Percentiles rank a stretch among this genome's conserved stretches.
Conservation (phyloP, 1,140 invertebrate genomes). For the Dreissena polymorpha region DNA sequence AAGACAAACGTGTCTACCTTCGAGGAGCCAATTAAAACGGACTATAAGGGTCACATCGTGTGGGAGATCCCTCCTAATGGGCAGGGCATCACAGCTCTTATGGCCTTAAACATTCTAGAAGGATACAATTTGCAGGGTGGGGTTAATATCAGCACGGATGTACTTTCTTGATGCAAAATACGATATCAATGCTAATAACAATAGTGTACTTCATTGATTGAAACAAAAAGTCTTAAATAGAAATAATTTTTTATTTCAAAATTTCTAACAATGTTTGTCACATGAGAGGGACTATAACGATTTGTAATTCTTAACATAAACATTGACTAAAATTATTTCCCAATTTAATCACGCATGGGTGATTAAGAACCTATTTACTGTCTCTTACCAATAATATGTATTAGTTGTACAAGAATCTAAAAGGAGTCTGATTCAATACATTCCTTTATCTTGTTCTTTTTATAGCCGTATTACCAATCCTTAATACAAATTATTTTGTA, state of each 20-base stretch:
- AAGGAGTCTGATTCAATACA: no score
- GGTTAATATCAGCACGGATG: not conserved
- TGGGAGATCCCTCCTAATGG: conserved; percentile 79
- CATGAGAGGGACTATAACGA: no score
- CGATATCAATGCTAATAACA: not conserved
- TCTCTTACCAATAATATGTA: no score
- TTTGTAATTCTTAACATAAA: no score
- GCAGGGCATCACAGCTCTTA: conserved; percentile 77
- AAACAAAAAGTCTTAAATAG: not conserved
- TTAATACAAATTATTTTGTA: no score
- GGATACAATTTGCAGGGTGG: conserved; percentile 73
- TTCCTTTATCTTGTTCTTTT: no score
- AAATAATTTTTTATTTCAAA: not conserved
- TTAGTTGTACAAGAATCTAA: no score
- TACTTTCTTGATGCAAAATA: not conserved
- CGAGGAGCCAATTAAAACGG: conserved; percentile 73
- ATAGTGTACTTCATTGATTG: not conserved
- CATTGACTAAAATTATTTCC: no score
- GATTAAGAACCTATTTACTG: no score
- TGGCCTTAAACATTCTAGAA: conserved; percentile 79
- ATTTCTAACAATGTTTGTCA: not conserved
- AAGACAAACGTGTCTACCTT: conserved; percentile 72
- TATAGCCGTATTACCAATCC: no score
- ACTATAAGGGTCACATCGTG: conserved; percentile 69
- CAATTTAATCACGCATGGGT: no score